phyloP scores from a whole-genome alignment of 2,888 invertebrate genomes.

The Bhutanitis thaidina region DNA sequence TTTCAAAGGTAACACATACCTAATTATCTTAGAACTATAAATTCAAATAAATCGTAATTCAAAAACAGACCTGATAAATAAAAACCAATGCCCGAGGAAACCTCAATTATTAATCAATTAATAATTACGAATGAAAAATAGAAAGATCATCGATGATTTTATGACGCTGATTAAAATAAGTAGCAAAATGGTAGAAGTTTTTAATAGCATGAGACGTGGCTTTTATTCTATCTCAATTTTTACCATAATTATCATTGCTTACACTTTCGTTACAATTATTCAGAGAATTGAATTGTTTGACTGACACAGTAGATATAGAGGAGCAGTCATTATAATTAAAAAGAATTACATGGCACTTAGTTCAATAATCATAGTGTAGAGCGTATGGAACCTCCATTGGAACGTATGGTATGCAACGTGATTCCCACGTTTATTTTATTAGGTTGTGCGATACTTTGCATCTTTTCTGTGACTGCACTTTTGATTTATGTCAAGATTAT shows the following conservation, averaged over 20 bases:
- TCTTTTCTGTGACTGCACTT: slow-evolving; percentile 2
- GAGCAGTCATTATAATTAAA: not conserved
- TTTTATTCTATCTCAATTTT: too few relatives aligned
- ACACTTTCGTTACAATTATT: not conserved
- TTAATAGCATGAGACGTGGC: too few relatives aligned
- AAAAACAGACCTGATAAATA: too few relatives aligned
- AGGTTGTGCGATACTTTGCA: slow-evolving; percentile 19
- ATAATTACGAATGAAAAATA: too few relatives aligned
- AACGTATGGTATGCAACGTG: slow-evolving; percentile 24
- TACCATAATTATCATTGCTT: not conserved
- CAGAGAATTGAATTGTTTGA: slow-evolving; percentile 5
- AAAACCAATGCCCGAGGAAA: too few relatives aligned
- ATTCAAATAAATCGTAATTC: too few relatives aligned
- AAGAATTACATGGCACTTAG: not conserved
- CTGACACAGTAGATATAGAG: too few relatives aligned
- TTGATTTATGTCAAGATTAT: slow-evolving; percentile 35
- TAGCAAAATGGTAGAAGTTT: too few relatives aligned
- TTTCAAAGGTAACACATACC: slow-evolving; percentile 81
- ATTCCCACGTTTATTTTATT: slow-evolving; percentile 30
- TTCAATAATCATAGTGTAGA: slow-evolving; percentile 6
- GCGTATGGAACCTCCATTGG: not conserved
- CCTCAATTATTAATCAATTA: too few relatives aligned
- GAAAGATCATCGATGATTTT: too few relatives aligned
- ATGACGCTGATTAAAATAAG: too few relatives aligned
- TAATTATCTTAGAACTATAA: too few relatives aligned